Percentiles rank a stretch among this genome's conserved stretches.
Conservation (phyloP, 2,113 vertebrate genomes). For the Salminus brasiliensis region DNA sequence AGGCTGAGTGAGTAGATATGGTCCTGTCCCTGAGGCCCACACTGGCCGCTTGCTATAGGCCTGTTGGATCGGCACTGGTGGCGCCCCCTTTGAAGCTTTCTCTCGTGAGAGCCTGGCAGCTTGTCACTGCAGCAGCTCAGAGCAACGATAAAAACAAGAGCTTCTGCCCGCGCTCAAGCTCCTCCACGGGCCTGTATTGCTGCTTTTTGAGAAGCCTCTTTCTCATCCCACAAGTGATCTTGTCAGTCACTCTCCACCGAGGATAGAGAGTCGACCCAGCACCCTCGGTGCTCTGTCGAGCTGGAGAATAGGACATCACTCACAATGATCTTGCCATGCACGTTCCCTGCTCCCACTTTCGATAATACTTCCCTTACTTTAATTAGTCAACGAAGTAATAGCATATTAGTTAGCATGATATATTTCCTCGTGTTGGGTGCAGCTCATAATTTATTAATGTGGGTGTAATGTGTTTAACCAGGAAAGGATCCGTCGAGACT, state of each 20-base stretch:
- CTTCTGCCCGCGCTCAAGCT: constrained; percentile 9
- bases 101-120: constrained; percentile 40
- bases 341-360: not conserved
- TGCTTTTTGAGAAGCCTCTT: constrained; percentile 31
- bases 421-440: constrained; percentile 37
- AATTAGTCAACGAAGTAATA: constrained; percentile 54
- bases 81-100: constrained; percentile 25
- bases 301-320: not conserved
- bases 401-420: constrained; percentile 53
- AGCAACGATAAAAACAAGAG: not conserved
- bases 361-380: constrained; percentile 32
- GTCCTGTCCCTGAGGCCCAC: not conserved
- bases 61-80: constrained; percentile 11
- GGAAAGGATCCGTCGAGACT: constrained; percentile 46
- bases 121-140: constrained; percentile 44
- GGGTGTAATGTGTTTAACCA: constrained; percentile 55
- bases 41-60: constrained; percentile 5
- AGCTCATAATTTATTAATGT: constrained; percentile 58
- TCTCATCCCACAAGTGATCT: constrained; percentile 34
- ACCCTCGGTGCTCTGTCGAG: not conserved
- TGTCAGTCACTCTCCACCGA: constrained; percentile 29
- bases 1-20: not conserved
- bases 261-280: constrained; percentile 33
- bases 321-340: not conserved
- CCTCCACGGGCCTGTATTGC: constrained; percentile 7